Evolutionary conservation across 2,797 vertebrate genomes (phyloP).

Genomic region (Peromyscus aztecus): DNA sequence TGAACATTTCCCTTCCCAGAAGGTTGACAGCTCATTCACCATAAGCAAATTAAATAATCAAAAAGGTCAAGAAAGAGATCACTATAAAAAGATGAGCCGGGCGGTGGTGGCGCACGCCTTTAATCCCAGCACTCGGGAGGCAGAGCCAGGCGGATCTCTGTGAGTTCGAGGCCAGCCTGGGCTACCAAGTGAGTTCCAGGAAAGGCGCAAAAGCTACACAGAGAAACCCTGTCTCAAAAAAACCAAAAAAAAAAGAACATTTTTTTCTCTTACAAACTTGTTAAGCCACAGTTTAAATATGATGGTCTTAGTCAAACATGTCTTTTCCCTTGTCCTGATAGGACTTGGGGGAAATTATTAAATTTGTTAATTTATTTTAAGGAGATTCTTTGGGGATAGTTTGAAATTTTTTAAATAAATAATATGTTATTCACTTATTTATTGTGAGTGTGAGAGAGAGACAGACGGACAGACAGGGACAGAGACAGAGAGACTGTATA

Average conservation of each 20-base stretch:
- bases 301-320: neutral
- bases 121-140: too few species aligned
- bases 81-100: neutral
- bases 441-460: neutral
- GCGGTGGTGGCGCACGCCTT: too few species aligned
- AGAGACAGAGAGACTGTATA: neutral
- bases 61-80: neutral
- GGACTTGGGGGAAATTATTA: neutral
- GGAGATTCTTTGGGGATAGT: neutral
- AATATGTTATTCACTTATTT: neutral
- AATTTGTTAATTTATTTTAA: neutral
- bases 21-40: neutral
- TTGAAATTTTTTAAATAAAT: neutral
- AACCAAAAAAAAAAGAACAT: too few species aligned
- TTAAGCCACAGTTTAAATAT: neutral
- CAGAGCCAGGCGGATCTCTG: too few species aligned
- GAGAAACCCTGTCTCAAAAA: too few species aligned
- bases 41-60: neutral
- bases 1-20: accelerated
- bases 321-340: neutral
- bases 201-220: too few species aligned
- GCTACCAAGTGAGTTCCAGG: too few species aligned
- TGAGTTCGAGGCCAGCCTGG: too few species aligned
- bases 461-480: neutral
- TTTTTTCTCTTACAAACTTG: neutral